Percentiles rank a stretch among this genome's conserved stretches.
Conservation (phyloP, 2,888 invertebrate species). For the Caenorhabditis becei region DNA sequence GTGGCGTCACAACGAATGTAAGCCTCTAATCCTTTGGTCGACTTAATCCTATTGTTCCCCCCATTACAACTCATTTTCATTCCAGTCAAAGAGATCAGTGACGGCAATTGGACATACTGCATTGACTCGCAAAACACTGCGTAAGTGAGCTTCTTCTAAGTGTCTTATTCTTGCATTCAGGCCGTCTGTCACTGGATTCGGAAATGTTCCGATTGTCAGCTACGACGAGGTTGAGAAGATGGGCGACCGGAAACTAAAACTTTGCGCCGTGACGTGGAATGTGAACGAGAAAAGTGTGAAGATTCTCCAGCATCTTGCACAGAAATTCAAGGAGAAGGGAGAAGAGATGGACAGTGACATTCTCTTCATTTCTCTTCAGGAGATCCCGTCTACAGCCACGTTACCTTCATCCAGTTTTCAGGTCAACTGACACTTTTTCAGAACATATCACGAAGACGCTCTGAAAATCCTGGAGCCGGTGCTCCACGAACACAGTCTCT, state of each 20-base stretch:
- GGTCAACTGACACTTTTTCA: slow-evolving; percentile 30
- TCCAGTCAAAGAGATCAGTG: slow-evolving; percentile 60
- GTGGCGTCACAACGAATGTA: slow-evolving; percentile 47
- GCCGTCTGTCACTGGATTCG: slow-evolving; percentile 64
- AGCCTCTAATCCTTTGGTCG: slow-evolving; percentile 39
- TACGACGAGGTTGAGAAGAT: slow-evolving; percentile 63
- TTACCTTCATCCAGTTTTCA: slow-evolving; percentile 35
- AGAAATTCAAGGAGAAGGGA: slow-evolving; percentile 57
- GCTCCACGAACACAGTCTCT: slow-evolving; percentile 70
- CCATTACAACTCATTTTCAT: slow-evolving; percentile 39
- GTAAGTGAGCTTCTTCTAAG: slow-evolving; percentile 11
- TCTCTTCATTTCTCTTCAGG: slow-evolving; percentile 76
- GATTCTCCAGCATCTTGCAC: slow-evolving; percentile 57
- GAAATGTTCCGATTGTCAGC: slow-evolving; percentile 67
- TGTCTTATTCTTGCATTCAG: slow-evolving; percentile 31
- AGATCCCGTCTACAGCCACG: slow-evolving; percentile 77
- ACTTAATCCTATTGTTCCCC: slow-evolving; percentile 51
- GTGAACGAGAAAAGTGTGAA: slow-evolving; percentile 72
- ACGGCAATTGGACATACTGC: slow-evolving; percentile 62
- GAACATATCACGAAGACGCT: slow-evolving; percentile 77
- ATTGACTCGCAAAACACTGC: slow-evolving; percentile 32
- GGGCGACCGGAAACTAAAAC: slow-evolving; percentile 54
- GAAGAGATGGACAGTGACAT: slow-evolving; percentile 71
- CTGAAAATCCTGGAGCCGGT: slow-evolving; percentile 68
- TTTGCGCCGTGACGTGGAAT: slow-evolving; percentile 76